Base-by-base conservation (phyloP, 2,888 invertebrate species). In the Homarus gammarus region DNA sequence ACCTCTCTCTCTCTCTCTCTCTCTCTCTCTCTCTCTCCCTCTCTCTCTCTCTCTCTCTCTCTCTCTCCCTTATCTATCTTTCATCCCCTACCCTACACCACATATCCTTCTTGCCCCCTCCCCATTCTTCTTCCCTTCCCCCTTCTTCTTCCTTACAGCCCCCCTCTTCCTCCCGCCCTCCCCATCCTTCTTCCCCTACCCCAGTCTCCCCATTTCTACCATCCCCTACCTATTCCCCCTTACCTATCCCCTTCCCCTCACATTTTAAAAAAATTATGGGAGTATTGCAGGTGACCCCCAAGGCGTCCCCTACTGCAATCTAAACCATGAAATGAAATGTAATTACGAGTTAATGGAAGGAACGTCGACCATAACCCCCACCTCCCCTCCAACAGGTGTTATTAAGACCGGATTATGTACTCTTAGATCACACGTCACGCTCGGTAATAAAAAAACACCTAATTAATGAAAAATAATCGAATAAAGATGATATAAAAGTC, bases 281-380 rank as follows among this genome's bases (percentile, higher is more conserved):
- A n/a, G n/a, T n/a, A n/a, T n/a, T n/a, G n/a, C n/a, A n/a, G n/a
- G n/a, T n/a, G n/a, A n/a, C n/a, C 44, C 44, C 6, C 64, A 6
- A 27, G 27, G 27, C 64, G 64, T 10, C 64, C 64, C 10, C 27
- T 27, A 64, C 27, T 64, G 27, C 27, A n/a, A 27, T 64, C 27
- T 64, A 64, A n/a, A 64, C 64, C 64, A 64, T 64, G 64, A 64
- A 64, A 64, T 64, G 64, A 64, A 64, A 64, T 64, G 27, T 22
- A 64, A 64, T 64, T 64, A 64, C 18, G 64, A 64, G 27, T 64
- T 27, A 64, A 64, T 27, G 6, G 64, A 56, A 18, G 56, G 6
- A 64, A 64, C 27, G 64, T 27, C 6, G 64, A 64, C n/a, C 6
- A 27, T n/a, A n/a, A n/a, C n/a, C n/a, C n/a, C n/a, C n/a, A n/a